Evolutionary conservation across 23 tunicate genomes (phyloP).

Genomic region (Styela plicata): DNA sequence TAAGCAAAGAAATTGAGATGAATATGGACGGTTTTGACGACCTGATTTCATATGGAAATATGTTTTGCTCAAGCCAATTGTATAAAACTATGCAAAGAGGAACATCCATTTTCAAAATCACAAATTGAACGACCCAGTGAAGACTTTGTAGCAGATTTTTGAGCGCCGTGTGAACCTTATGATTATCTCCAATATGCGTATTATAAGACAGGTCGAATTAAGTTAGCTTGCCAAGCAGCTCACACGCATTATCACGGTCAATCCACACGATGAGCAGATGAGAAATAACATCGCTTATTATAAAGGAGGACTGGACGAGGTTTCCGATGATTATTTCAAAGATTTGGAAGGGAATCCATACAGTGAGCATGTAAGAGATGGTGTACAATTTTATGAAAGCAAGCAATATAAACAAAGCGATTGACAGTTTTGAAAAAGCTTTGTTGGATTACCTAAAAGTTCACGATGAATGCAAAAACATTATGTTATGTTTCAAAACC

Average conservation of each 20-base stretch:
- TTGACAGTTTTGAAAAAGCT: slow-evolving; percentile 39
- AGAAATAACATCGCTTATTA: slow-evolving; percentile 50
- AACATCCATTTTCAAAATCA: slow-evolving; percentile 52
- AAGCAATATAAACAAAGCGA: slow-evolving; percentile 45
- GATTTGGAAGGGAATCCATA: slow-evolving; percentile 59
- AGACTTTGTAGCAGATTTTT: slow-evolving; percentile 42
- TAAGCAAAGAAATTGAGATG: slow-evolving; percentile 34
- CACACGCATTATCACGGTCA: slow-evolving; percentile 53
- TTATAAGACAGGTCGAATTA: slow-evolving; percentile 35
- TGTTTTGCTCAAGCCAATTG: slow-evolving; percentile 75
- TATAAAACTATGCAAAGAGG: slow-evolving; percentile 68
- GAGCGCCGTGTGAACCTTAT: slow-evolving; percentile 49
- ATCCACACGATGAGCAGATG: slow-evolving; percentile 47
- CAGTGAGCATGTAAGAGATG: slow-evolving; percentile 34
- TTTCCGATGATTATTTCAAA: slow-evolving; percentile 22
- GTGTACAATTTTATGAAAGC: slow-evolving; percentile 36
- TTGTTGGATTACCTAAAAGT: slow-evolving; percentile 31
- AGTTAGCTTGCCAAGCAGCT: slow-evolving; percentile 68
- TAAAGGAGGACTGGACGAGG: slow-evolving; percentile 10
- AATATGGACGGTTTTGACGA: slow-evolving; percentile 38
- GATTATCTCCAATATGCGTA: slow-evolving; percentile 72
- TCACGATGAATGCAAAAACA: slow-evolving; percentile 45
- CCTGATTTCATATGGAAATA: slow-evolving; percentile 33
- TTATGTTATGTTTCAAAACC: slow-evolving; percentile 31
- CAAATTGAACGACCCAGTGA: slow-evolving; percentile 28